phyloP scores from a whole-genome alignment of 2,888 invertebrate species.

The Herminia tarsipennalis region DNA sequence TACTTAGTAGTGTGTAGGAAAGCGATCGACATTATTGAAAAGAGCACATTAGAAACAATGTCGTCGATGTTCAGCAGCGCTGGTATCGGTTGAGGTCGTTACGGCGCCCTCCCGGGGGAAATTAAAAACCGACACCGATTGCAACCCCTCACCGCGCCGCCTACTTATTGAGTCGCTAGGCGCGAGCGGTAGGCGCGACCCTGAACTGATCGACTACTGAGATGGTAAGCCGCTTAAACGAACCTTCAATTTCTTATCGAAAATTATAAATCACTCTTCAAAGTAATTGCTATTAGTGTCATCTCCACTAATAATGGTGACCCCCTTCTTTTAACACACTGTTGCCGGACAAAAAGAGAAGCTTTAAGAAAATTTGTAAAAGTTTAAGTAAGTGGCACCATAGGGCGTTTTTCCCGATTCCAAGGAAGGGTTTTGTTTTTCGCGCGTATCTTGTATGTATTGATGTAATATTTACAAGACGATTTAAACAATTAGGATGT shows the following conservation, averaged over 20 bases:
- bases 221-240: conserved; percentile 6
- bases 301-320: too few species aligned
- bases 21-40: conserved; percentile 40
- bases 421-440: too few species aligned
- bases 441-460: too few species aligned
- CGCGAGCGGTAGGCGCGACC: background rate
- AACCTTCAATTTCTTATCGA: conserved; percentile 25
- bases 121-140: conserved; percentile 50
- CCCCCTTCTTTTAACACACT: too few species aligned
- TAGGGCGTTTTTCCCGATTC: too few species aligned
- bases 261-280: conserved; percentile 13
- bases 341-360: too few species aligned
- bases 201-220: conserved; percentile 9
- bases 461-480: too few species aligned
- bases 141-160: conserved; percentile 5
- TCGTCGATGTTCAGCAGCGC: conserved; percentile 31
- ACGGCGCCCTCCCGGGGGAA: conserved; percentile 52
- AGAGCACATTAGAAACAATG: conserved; percentile 49
- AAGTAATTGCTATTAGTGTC: background rate
- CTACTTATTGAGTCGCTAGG: background rate
- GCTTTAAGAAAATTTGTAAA: too few species aligned
- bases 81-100: conserved; percentile 32
- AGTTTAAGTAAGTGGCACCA: too few species aligned
- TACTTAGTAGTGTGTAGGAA: too few species aligned
- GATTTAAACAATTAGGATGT: too few species aligned